Percentiles rank a stretch among this genome's conserved stretches.
phyloP scores from a whole-genome alignment of 2,888 invertebrate genomes.

The Mycalesis mineus region DNA sequence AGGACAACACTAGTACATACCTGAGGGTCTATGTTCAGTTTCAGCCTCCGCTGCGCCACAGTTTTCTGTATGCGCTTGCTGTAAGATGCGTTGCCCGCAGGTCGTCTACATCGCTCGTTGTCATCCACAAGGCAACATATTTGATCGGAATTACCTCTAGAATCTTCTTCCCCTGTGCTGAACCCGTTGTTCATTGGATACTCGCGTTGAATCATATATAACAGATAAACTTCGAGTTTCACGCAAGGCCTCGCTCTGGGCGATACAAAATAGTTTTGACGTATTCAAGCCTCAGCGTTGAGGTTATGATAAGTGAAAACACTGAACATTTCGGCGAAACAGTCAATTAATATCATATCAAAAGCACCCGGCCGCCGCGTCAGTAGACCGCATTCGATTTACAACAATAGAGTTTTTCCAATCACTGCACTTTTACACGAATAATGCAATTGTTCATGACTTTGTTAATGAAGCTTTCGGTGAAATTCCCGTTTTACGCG shows the following conservation, averaged over 20 bases:
- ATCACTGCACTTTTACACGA: conserved; percentile 51
- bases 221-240: conserved; percentile 57
- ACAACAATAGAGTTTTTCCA: conserved; percentile 39
- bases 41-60: conserved; percentile 92
- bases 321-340: conserved; percentile 49
- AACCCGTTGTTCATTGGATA: conserved; percentile 89
- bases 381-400: conserved; percentile 37
- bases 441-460: conserved; percentile 46
- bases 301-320: conserved; percentile 69
- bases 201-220: conserved; percentile 78
- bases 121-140: conserved; percentile 96
- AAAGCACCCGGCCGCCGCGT: conserved; percentile 34
- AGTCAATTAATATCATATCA: conserved; percentile 48
- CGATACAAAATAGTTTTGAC: conserved; percentile 54
- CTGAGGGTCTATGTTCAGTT: conserved; percentile 88
- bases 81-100: conserved; percentile 96
- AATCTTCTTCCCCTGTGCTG: conserved; percentile 94
- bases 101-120: conserved; percentile 89
- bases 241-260: conserved; percentile 55
- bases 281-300: conserved; percentile 62
- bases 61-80: conserved; percentile 98
- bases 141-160: conserved; percentile 91
- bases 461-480: conserved; percentile 38
- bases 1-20: conserved; percentile 36
- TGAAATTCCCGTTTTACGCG: conserved; percentile 17